phyloP scores from a whole-genome alignment of 1,140 invertebrate genomes.

The Hesperophylax magnus region DNA sequence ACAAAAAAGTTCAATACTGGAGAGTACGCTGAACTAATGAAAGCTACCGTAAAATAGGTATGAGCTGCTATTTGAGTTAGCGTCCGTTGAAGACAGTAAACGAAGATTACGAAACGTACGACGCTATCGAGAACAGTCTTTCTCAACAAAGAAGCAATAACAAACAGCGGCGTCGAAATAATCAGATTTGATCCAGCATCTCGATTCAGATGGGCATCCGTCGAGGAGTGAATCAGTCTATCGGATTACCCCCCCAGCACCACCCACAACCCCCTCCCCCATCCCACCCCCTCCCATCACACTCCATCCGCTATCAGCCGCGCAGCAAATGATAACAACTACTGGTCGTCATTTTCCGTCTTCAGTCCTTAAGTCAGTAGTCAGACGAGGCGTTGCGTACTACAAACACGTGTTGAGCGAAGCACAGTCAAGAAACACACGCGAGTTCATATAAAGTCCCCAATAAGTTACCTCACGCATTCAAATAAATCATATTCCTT shows the following conservation, averaged over 20 bases:
- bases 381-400: neutral
- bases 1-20: no score
- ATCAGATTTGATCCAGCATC: slow-evolving; percentile 20
- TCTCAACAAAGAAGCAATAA: neutral
- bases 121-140: neutral
- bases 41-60: no score
- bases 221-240: slow-evolving; percentile 22
- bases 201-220: slow-evolving; percentile 22
- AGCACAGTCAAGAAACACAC: neutral
- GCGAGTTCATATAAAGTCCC: neutral
- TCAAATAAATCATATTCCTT: no score
- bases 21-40: no score
- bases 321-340: slow-evolving; percentile 23
- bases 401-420: neutral
- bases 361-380: slow-evolving; percentile 7
- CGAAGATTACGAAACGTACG: no score
- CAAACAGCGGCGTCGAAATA: neutral
- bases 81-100: no score
- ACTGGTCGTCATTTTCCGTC: slow-evolving; percentile 13
- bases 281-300: neutral
- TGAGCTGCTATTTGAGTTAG: no score
- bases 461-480: no score
- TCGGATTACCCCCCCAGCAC: slow-evolving; percentile 8
- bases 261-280: neutral
- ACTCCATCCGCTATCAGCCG: slow-evolving; percentile 16